These are phyloP conservation scores for Calycopis cecrops DNA, from an alignment of 1,140 invertebrate genomes.

Conservation along the genomic window DNA sequence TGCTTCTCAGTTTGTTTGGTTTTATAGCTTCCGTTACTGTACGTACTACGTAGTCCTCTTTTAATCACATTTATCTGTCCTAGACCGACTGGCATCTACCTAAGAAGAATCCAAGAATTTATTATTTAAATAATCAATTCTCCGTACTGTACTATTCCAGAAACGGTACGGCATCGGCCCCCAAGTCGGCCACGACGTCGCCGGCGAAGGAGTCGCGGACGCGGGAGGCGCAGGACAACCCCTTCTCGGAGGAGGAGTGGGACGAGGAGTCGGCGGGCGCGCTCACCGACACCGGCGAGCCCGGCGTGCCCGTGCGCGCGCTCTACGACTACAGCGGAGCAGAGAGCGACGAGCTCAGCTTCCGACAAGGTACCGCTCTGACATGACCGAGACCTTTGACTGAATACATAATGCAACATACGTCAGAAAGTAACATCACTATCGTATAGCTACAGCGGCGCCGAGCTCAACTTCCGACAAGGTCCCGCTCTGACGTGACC, in stretches of 20 bases:
- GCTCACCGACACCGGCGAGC: conserved; percentile 92
- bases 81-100: too few relatives aligned
- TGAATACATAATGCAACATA: too few relatives aligned
- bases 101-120: too few relatives aligned
- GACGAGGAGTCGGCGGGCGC: conserved; percentile 90
- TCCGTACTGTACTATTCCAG: conserved; percentile 33
- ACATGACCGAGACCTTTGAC: neutral
- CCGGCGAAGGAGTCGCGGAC: conserved; percentile 40
- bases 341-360: conserved; percentile 96
- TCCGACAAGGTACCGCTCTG: conserved; percentile 85
- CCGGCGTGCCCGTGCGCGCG: conserved; percentile 94
- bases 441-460: conserved; percentile 87
- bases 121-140: too few relatives aligned
- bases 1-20: too few relatives aligned
- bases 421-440: too few relatives aligned
- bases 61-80: too few relatives aligned
- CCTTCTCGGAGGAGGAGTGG: conserved; percentile 89
- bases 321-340: conserved; percentile 97
- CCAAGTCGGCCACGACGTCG: conserved; percentile 52
- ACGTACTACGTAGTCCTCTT: too few relatives aligned
- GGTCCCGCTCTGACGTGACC: conserved; percentile 65
- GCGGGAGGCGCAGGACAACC: conserved; percentile 76
- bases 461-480: conserved; percentile 95
- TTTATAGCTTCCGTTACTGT: too few relatives aligned
- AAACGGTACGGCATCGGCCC: conserved; percentile 62